Evolutionary conservation across 2,888 invertebrate species (phyloP), one percentile per base, ranked within the genome.

Genomic region (Phaonia tiefii): DNA sequence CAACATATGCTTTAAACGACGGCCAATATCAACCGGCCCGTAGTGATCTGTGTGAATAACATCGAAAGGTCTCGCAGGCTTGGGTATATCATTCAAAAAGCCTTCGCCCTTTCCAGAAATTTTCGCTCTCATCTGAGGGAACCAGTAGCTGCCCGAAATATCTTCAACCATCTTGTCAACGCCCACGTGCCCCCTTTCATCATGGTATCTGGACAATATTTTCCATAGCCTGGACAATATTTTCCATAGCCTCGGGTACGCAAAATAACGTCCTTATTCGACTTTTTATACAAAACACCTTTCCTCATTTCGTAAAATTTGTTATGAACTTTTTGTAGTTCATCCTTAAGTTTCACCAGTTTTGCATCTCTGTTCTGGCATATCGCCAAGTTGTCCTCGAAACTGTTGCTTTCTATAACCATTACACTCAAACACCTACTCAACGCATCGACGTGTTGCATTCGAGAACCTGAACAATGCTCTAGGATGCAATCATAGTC

Each of bases 21-120:
- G 17, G 11, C 54, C 22, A 3, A 54, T 1, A 10, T 17, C 22
- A n/a, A n/a, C n/a, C n/a, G n/a, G n/a, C n/a, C n/a, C n/a, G n/a
- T 66, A 54, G 20, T 70, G 54, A n/a, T 76, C 70, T 54, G 70
- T 69, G 17, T 76, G 70, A 2, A 75, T n/a, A n/a, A n/a, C n/a
- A n/a, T n/a, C 4, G 11, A 4, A 11, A 22, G 1, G 22, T 54
- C 17, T 4, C 13, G 5, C 63, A 31, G 15, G 2, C 39, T 17
- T 39, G 8, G 15, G 8, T 4, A 10, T 25, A 17, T 3, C n/a
- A 4, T 13, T n/a, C n/a, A 39, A 4, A 7, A 31, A 15, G 15
- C 10, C n/a, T 3, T 7, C 31, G 2, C 5, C 13, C 15, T 1
- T n/a, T 15, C 15, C 13, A 13, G 13, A 26, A 63, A 11, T 20